These are phyloP conservation scores for Drosophila watanabei DNA, from an alignment of 1,140 invertebrate species.

Conservation along the genomic window DNA sequence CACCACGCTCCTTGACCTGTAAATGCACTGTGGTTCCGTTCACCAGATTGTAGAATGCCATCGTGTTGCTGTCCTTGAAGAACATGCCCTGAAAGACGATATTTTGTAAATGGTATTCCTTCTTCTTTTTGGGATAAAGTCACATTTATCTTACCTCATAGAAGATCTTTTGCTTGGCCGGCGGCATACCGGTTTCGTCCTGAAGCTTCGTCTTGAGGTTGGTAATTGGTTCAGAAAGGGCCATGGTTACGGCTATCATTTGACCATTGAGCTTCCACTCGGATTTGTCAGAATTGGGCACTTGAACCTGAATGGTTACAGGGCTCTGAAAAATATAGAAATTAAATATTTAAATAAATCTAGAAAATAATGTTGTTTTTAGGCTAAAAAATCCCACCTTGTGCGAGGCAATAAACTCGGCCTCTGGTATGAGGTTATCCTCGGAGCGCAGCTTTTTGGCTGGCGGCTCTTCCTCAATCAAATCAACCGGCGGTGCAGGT, in stretches of 20 bases:
- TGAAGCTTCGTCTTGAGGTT: conserved; percentile 96
- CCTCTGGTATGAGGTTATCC: conserved; percentile 96
- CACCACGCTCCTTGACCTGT: conserved; percentile 98
- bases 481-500: conserved; percentile 85
- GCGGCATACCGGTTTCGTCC: conserved; percentile 96
- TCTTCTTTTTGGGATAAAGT: not conserved
- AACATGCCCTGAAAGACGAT: conserved; percentile 94
- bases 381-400: conserved; percentile 82
- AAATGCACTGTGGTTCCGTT: conserved; percentile 94
- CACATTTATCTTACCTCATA: conserved; percentile 66
- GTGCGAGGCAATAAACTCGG: conserved; percentile 85
- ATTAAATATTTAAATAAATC: not conserved
- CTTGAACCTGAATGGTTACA: conserved; percentile 91
- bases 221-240: conserved; percentile 92
- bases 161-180: conserved; percentile 96
- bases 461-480: conserved; percentile 93
- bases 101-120: conserved; percentile 3
- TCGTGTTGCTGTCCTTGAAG: conserved; percentile 97
- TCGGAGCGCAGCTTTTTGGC: conserved; percentile 96
- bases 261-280: conserved; percentile 99
- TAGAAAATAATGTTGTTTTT: conserved; percentile 6
- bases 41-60: conserved; percentile 98
- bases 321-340: conserved; percentile 86
- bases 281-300: conserved; percentile 95
- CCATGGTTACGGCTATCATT: conserved; percentile 91